Percentiles rank a stretch among this genome's conserved stretches.
phyloP scores from a whole-genome alignment of 2,797 vertebrate species.

The Anguilla megastoma region DNA sequence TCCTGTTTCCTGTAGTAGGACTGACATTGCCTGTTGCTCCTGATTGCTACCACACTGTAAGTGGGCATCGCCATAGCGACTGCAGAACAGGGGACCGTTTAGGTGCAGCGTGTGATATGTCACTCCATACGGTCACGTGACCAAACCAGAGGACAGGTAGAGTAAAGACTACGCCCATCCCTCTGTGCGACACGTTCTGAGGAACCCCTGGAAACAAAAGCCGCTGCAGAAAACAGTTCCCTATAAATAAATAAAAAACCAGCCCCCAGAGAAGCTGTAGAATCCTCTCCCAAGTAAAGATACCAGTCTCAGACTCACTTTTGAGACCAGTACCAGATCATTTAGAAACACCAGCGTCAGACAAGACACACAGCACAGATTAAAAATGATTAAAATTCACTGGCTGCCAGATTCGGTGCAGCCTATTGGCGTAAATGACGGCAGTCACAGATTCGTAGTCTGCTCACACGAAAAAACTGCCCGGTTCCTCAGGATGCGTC shows the following conservation, averaged over 20 bases:
- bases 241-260: not conserved
- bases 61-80: not conserved
- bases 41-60: not conserved
- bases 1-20: not conserved
- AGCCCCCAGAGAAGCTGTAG: not conserved
- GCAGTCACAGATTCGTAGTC: not conserved
- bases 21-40: not conserved
- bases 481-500: slow-evolving; percentile 69
- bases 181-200: slow-evolving; percentile 72
- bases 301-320: not conserved
- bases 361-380: not conserved
- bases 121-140: slow-evolving; percentile 32
- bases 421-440: too few relatives aligned
- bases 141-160: slow-evolving; percentile 35
- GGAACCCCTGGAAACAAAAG: slow-evolving; percentile 54
- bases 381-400: not conserved
- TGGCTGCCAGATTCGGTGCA: not conserved
- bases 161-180: slow-evolving; percentile 60
- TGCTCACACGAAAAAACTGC: not conserved
- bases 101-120: slow-evolving; percentile 40
- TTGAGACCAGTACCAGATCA: not conserved
- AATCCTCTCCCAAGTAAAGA: not conserved
- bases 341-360: not conserved
- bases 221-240: not conserved
- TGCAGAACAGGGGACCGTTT: too few relatives aligned